Base-by-base conservation (phyloP, 2,888 invertebrate species). In the Drosophila merina region DNA sequence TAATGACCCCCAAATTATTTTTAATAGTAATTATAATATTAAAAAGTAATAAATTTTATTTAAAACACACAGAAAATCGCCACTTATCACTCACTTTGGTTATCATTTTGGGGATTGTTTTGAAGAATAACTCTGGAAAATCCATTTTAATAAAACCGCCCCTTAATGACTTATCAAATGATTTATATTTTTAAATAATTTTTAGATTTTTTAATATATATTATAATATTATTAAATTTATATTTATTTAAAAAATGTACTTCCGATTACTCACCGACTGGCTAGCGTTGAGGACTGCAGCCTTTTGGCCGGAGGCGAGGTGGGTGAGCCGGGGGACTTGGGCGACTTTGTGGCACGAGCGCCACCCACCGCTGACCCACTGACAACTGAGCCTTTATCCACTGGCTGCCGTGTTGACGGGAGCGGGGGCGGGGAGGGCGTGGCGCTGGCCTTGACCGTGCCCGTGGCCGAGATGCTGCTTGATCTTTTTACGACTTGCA, bases 231-330 rank as follows among this genome's bases (percentile, higher is more conserved):
- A 1, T 20, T 20, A 20, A 2, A 1, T 20, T 20, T 25, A 56
- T 36, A 36, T 36, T 25, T 33, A 33, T 33, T 31, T n/a, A 14
- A 30, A 55, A 25, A 10, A 0, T n/a, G 7, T 10, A 25, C n/a
- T 12, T 36, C 4, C n/a, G 8, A 50, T 45, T 12, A 89, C 90
- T 89, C 74, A 91, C 91, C 91, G 89, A 64, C 90, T 91, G 10
- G 71, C 50, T 8, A 78, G 62, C 50, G 69, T 33, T 9, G 80
- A 14, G 14, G 40, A 55, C 49, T 80, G 84, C 55, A 84, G 48
- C 45, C 80, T 72, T 50, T 86, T 84, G 9, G 72, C 66, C 33
- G 83, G 77, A 30, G 56, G 81, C 73, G 81, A 58, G 5, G 81
- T 77, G 25, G 88, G 82, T 36, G 82, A 74, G 36, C 75, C 73